phyloP scores from a whole-genome alignment of 2,888 invertebrate species.

The Oscheius sp. region DNA sequence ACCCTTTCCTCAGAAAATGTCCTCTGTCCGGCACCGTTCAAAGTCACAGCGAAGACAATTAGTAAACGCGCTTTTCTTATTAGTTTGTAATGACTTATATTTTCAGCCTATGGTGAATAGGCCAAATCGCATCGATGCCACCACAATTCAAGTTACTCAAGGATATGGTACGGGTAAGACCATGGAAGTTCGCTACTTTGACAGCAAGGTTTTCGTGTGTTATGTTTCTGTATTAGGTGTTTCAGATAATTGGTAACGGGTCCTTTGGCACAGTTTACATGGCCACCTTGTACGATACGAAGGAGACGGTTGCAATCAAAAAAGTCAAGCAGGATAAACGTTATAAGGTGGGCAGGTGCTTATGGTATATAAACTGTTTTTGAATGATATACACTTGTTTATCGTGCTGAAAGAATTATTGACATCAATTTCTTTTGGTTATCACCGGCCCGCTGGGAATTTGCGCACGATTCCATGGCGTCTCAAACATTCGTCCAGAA shows the following conservation, averaged over 20 bases:
- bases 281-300: conserved; percentile 43
- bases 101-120: conserved; percentile 33
- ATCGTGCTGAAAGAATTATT: conserved; percentile 1
- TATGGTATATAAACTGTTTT: neutral
- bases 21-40: conserved; percentile 26
- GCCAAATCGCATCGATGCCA: conserved; percentile 30
- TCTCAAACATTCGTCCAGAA: neutral
- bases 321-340: conserved; percentile 45
- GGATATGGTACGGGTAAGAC: conserved; percentile 30
- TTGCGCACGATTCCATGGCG: conserved; percentile 25
- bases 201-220: conserved; percentile 21
- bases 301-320: conserved; percentile 50
- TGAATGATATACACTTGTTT: conserved; percentile 3
- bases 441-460: conserved; percentile 21
- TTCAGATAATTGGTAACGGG: conserved; percentile 49
- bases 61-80: neutral
- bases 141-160: conserved; percentile 28
- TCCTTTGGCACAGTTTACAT: conserved; percentile 49
- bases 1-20: conserved; percentile 8
- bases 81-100: neutral
- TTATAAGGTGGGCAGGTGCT: conserved; percentile 40
- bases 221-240: neutral
- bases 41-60: conserved; percentile 24
- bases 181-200: conserved; percentile 32
- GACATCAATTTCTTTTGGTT: conserved; percentile 10